phyloP scores from a whole-genome alignment of 2,113 vertebrate species.

The Xiphias gladius region DNA sequence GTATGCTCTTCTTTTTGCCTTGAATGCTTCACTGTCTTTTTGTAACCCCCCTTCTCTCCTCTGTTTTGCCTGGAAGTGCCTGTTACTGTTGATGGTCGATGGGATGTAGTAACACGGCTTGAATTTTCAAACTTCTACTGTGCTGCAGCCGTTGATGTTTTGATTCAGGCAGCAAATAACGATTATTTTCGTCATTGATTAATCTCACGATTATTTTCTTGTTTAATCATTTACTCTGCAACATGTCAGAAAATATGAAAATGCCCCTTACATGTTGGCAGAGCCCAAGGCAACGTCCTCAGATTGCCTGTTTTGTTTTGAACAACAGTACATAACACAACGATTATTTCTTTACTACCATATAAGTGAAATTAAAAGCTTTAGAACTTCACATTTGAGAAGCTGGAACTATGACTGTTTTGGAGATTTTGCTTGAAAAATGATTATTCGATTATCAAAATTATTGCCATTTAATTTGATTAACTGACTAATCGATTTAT shows the following conservation, averaged over 20 bases:
- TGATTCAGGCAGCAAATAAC: background rate
- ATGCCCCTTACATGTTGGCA: background rate
- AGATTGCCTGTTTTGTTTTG: background rate
- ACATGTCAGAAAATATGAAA: background rate
- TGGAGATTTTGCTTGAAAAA: background rate
- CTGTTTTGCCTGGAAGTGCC: constrained; percentile 33
- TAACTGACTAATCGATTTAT: background rate
- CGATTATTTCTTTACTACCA: background rate
- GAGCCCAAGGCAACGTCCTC: no score
- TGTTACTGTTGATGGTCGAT: constrained; percentile 33
- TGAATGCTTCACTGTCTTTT: constrained; percentile 32
- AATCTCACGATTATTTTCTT: background rate
- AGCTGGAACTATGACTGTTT: background rate
- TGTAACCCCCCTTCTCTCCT: constrained; percentile 7
- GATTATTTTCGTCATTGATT: background rate
- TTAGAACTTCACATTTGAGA: background rate
- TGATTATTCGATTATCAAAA: background rate
- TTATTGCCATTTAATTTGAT: no score
- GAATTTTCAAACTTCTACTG: background rate
- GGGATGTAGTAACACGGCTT: constrained; percentile 25
- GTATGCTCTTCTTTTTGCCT: constrained; percentile 35
- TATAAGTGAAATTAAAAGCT: background rate
- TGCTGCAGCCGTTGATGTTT: background rate
- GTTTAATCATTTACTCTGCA: background rate
- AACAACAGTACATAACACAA: background rate